Evolutionary conservation across 1,140 invertebrate species (phyloP).

Genomic region (Drosophila kohkoa): DNA sequence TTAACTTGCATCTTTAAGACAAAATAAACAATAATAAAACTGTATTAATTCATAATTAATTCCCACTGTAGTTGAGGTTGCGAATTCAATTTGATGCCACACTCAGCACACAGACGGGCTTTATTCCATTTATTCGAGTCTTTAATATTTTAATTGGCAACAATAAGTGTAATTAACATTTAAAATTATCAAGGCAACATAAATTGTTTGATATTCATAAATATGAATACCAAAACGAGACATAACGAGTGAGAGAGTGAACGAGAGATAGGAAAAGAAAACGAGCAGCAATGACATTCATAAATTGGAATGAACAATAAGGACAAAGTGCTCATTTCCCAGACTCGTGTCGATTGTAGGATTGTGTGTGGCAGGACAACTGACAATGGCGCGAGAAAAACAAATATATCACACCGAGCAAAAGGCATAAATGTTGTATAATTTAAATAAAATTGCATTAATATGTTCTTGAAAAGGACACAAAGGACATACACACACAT

Average conservation of each 20-base stretch:
- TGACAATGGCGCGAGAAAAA: constrained; percentile 50
- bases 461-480: constrained; percentile 64
- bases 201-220: constrained; percentile 66
- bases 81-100: constrained; percentile 6
- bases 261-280: constrained; percentile 14
- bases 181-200: constrained; percentile 67
- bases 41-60: constrained; percentile 2
- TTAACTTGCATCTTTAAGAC: neutral
- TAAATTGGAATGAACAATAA: constrained; percentile 51
- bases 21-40: neutral
- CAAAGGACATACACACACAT: constrained; percentile 15
- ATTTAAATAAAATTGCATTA: constrained; percentile 82
- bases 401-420: constrained; percentile 66
- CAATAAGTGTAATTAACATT: constrained; percentile 67
- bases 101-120: neutral
- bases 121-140: neutral
- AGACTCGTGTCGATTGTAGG: constrained; percentile 29
- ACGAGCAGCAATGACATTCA: constrained; percentile 15
- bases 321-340: constrained; percentile 44
- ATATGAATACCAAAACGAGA: constrained; percentile 18
- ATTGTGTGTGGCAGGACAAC: constrained; percentile 6
- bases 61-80: neutral
- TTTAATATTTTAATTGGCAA: constrained; percentile 56
- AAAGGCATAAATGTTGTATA: constrained; percentile 73
- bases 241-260: constrained; percentile 8